Base-by-base conservation (phyloP, 2,888 invertebrate genomes). In the Microplitis manilae region DNA sequence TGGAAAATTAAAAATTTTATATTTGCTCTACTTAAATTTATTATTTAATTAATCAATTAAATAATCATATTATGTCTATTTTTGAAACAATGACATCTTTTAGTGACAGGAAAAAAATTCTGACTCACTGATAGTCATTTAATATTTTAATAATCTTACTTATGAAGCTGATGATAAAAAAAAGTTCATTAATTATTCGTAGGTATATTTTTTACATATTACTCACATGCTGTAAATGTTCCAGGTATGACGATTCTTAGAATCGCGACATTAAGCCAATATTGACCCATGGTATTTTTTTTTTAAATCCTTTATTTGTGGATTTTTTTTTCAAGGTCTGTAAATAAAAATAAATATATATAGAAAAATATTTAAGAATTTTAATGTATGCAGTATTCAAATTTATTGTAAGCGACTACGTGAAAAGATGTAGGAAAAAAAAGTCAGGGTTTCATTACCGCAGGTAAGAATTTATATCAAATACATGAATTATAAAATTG, bases 151-250 rank as follows among this genome's bases (percentile, higher is more conserved):
- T 8, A 50, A 13, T 0, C 50, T 50, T 0, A 50, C 50, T 50
- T 13, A 50, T 50, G 50, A 13, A 50, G 2, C 13, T 50, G 13
- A 50, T 50, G 50, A 50, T 50, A 2, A 50, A 50, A 9, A 50
- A 13, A 50, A 50, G 5, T 13, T 13, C 8, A 50, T 50, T 50
- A 50, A 50, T 50, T 13, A 30, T 30, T 2, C 30, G 30, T 8
- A 50, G 8, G 50, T 13, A 50, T 50, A 50, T 50, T 8, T 13
- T 50, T 50, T 13, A 50, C 6, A 50, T 50, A 15, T 17, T 17
- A 84, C 93, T 93, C 87, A 93, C 93, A 91, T 87, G 90, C 90
- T 82, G 91, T 86, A 68, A 92, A 90, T 79, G 92, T 87, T 77
- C 90, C 84, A 76, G 92, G 92, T 82, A 92, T 89, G 75, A 91